Percentiles rank a stretch among this genome's conserved stretches.
These are phyloP conservation scores for Vireo griseus DNA, from an alignment of 2,797 vertebrate species.

Conservation along the genomic window DNA sequence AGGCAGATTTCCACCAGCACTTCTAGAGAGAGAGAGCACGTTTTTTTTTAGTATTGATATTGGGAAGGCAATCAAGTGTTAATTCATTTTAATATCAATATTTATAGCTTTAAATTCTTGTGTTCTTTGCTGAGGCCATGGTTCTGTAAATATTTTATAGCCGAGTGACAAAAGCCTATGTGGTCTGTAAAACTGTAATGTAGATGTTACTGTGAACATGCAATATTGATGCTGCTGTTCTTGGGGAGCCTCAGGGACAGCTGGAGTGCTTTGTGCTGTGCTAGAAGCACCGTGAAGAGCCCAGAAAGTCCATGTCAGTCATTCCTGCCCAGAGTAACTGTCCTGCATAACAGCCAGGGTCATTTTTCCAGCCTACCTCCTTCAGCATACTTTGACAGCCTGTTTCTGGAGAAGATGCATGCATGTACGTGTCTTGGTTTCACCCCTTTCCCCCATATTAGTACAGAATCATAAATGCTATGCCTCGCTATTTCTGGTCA, in stretches of 20 bases:
- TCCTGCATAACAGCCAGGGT: not conserved
- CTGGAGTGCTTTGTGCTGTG: not conserved
- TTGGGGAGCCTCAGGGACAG: not conserved
- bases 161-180: not conserved
- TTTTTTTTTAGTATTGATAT: not conserved
- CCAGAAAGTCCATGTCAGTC: not conserved
- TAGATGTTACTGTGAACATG: not conserved
- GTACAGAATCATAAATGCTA: not conserved
- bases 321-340: not conserved
- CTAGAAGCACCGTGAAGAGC: not conserved
- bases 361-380: not conserved
- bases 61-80: not conserved
- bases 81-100: not conserved
- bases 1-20: not conserved
- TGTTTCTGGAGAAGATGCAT: not conserved
- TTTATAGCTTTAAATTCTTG: slow-evolving; percentile 4
- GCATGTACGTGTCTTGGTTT: fast-evolving
- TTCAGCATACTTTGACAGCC: not conserved
- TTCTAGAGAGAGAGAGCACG: not conserved
- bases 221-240: not conserved
- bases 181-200: not conserved
- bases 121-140: not conserved
- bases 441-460: fast-evolving
- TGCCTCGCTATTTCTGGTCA: not conserved
- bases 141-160: slow-evolving; percentile 26